Conservation (phyloP, 23 tunicate species). For the Styela plicata region DNA sequence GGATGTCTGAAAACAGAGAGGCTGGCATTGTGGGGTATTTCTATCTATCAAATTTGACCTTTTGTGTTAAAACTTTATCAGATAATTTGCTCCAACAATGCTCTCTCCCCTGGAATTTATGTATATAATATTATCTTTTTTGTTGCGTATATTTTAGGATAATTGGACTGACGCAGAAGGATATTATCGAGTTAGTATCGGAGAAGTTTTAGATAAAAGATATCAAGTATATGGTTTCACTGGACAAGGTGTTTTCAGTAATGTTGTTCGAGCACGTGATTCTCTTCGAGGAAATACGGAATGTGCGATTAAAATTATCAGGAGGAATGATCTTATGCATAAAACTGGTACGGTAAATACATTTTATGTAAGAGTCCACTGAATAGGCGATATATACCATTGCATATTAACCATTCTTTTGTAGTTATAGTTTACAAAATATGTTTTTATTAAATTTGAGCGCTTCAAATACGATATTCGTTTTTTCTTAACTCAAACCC, state of each 20-base stretch:
- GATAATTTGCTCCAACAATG: too few relatives aligned
- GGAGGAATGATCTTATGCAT: slow-evolving; percentile 92
- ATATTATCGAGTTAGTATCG: slow-evolving; percentile 87
- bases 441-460: too few relatives aligned
- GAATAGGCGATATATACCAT: background rate
- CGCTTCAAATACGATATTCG: too few relatives aligned
- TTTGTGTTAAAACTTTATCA: too few relatives aligned
- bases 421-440: background rate
- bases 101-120: too few relatives aligned
- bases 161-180: slow-evolving; percentile 99
- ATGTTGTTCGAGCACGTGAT: slow-evolving; percentile 89
- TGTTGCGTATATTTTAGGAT: slow-evolving; percentile 47
- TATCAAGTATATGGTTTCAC: slow-evolving; percentile 94
- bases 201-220: slow-evolving; percentile 80
- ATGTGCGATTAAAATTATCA: slow-evolving; percentile 89
- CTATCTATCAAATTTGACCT: too few relatives aligned
- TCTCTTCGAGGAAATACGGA: slow-evolving; percentile 64
- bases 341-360: slow-evolving; percentile 68
- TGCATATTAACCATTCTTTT: background rate
- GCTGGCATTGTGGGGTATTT: too few relatives aligned
- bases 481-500: too few relatives aligned
- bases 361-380: background rate
- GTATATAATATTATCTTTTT: background rate
- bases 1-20: too few relatives aligned
- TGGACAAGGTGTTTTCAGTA: slow-evolving; percentile 94